phyloP scores from a whole-genome alignment of 2,113 vertebrate species.

The Blennius ocellaris region DNA sequence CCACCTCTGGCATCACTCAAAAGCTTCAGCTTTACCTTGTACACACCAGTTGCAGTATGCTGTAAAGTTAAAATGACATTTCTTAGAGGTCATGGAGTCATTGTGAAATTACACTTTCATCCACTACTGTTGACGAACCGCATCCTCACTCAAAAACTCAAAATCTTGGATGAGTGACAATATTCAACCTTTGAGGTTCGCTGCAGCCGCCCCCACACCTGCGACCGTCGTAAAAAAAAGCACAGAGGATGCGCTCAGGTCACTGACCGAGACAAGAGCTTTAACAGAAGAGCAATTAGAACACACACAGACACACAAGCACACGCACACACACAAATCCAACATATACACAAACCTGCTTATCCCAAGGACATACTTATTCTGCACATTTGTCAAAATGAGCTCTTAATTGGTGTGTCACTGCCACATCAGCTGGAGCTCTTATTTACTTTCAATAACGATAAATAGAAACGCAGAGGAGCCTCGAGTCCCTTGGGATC shows the following conservation, averaged over 20 bases:
- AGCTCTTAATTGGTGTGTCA: not conserved
- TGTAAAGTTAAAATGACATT: not conserved
- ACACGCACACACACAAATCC: slow-evolving; percentile 42
- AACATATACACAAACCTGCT: slow-evolving; percentile 46
- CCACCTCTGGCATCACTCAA: not conserved
- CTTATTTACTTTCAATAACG: slow-evolving; percentile 2
- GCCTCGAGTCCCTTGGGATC: not conserved
- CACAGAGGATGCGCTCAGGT: slow-evolving; percentile 30
- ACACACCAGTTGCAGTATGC: not conserved
- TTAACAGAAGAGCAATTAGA: slow-evolving; percentile 67
- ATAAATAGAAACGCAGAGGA: not conserved
- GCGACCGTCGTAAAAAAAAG: slow-evolving; percentile 48
- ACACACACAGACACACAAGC: slow-evolving; percentile 22
- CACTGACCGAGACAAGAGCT: slow-evolving; percentile 55
- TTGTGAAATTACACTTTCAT: not conserved
- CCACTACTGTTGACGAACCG: no score
- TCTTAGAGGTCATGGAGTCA: slow-evolving; percentile 6
- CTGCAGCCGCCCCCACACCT: slow-evolving; percentile 34
- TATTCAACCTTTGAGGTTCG: not conserved
- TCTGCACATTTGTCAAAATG: slow-evolving; percentile 13
- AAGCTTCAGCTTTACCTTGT: slow-evolving; percentile 2
- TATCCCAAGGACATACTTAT: slow-evolving; percentile 1
- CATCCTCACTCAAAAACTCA: not conserved
- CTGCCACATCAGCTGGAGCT: not conserved
- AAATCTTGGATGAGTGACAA: not conserved